Evolutionary conservation across 2,113 vertebrate species (phyloP).

Genomic region (Rhynchomys soricoides): DNA sequence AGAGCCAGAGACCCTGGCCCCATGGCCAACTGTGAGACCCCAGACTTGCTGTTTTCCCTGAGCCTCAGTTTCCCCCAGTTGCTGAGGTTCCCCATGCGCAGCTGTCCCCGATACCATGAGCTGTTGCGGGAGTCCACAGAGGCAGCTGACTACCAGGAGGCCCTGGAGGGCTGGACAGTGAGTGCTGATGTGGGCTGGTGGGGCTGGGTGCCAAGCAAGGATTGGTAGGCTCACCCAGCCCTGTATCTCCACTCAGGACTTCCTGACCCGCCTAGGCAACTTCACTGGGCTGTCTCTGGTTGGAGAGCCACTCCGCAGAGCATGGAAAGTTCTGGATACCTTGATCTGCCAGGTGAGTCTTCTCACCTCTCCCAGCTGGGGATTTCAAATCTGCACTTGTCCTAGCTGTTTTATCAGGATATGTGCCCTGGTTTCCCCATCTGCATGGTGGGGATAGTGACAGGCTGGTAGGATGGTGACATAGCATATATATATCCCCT

Average conservation of each 20-base stretch:
- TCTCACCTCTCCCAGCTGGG: background rate
- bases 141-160: constrained; percentile 84
- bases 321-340: constrained; percentile 77
- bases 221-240: background rate
- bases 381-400: background rate
- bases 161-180: constrained; percentile 81
- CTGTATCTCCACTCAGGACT: constrained; percentile 30
- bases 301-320: constrained; percentile 72
- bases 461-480: background rate
- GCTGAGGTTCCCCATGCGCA: constrained; percentile 87
- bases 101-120: constrained; percentile 87
- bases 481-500: background rate
- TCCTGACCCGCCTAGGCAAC: constrained; percentile 70
- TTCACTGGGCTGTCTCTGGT: constrained; percentile 70
- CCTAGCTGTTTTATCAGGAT: background rate
- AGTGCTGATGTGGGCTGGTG: background rate
- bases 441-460: background rate
- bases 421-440: background rate
- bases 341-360: constrained; percentile 71
- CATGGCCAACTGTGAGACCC: fast-evolving
- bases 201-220: fast-evolving
- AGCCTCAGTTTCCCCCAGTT: constrained; percentile 83
- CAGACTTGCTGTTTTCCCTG: background rate
- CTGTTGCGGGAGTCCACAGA: constrained; percentile 88
- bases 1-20: background rate